Evolutionary conservation across 2,797 vertebrate species (phyloP).

Genomic region (Australoheros facetus): DNA sequence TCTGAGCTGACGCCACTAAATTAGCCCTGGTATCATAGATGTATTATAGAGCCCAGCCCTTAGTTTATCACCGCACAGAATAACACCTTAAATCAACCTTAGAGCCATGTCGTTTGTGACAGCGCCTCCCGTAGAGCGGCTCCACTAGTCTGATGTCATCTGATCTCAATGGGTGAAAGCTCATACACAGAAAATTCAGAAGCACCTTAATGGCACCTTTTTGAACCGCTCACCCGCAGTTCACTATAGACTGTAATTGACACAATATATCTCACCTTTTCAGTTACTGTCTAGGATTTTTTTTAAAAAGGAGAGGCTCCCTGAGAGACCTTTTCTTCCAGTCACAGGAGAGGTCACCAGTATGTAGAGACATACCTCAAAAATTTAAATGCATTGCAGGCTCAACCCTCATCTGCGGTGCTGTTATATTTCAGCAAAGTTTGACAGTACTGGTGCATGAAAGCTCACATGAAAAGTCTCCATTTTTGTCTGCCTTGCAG

Average conservation of each 20-base stretch:
- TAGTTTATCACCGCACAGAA: constrained; percentile 71
- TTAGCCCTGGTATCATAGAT: constrained; percentile 71
- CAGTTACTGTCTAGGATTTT: constrained; percentile 54
- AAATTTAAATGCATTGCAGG: constrained; percentile 60
- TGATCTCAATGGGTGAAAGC: constrained; percentile 55
- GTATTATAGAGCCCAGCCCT: constrained; percentile 54
- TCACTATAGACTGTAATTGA: constrained; percentile 56
- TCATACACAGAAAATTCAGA: constrained; percentile 58
- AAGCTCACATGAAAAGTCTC: constrained; percentile 56
- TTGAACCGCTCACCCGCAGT: constrained; percentile 45
- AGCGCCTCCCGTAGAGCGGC: constrained; percentile 36
- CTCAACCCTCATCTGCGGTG: constrained; percentile 33
- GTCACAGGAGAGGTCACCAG: constrained; percentile 48
- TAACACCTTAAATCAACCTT: constrained; percentile 78
- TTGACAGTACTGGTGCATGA: constrained; percentile 59
- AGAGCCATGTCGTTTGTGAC: constrained; percentile 64
- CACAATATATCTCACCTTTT: constrained; percentile 64
- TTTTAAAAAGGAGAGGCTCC: constrained; percentile 28
- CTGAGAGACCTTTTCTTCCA: constrained; percentile 42
- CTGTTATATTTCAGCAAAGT: constrained; percentile 61
- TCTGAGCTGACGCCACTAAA: constrained; percentile 60
- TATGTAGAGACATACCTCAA: constrained; percentile 42
- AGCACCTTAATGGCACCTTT: constrained; percentile 66
- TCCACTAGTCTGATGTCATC: constrained; percentile 59
- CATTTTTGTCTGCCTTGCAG: constrained; percentile 57